Percentiles rank a stretch among this genome's conserved stretches.
Conservation (phyloP, 2,113 vertebrate species). For the Phalacrocorax brasilianus region DNA sequence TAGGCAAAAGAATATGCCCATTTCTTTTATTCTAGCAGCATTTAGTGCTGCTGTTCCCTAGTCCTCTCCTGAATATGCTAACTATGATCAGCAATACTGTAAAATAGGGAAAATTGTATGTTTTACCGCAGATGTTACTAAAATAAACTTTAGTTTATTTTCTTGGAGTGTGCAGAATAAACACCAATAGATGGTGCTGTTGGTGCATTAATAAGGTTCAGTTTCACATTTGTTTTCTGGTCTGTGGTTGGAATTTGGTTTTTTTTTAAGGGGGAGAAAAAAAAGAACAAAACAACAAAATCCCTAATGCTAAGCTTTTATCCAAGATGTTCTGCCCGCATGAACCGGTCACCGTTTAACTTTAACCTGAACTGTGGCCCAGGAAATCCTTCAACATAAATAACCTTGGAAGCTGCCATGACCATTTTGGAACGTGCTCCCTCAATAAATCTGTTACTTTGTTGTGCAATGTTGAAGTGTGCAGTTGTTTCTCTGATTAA, state of each 20-base stretch:
- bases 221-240: conserved; percentile 29
- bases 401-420: conserved; percentile 56
- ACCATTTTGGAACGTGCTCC: conserved; percentile 18
- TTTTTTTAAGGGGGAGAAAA: background rate
- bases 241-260: conserved; percentile 9
- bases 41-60: background rate
- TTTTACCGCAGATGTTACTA: background rate
- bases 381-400: conserved; percentile 58
- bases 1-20: background rate
- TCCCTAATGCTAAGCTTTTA: conserved; percentile 20
- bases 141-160: background rate
- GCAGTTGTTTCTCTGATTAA: conserved; percentile 68
- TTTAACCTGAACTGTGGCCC: conserved; percentile 62
- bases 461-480: conserved; percentile 63
- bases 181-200: conserved; percentile 63
- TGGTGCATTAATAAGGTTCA: background rate
- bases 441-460: conserved; percentile 60
- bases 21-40: background rate
- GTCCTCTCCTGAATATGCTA: background rate
- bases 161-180: background rate
- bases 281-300: conserved; percentile 40
- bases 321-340: conserved; percentile 34
- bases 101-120: background rate
- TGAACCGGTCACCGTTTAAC: conserved; percentile 39
- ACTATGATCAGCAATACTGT: background rate